Percentiles rank a stretch among this genome's conserved stretches.
Evolutionary conservation across 1,140 invertebrate species (phyloP).

Genomic region (Dendrolimus kikuchii): DNA sequence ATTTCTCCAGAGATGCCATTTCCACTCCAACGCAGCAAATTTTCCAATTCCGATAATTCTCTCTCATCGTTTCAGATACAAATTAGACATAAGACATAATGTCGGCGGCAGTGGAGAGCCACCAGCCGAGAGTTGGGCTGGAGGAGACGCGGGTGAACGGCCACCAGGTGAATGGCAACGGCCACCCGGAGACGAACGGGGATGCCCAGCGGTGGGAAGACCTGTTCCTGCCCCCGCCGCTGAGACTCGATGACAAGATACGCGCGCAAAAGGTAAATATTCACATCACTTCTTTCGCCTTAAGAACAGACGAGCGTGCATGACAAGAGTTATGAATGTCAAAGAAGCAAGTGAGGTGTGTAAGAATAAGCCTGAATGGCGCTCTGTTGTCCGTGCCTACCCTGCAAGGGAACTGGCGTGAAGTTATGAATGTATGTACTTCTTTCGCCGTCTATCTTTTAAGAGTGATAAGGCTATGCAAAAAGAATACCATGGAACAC

Average conservation of each 20-base stretch:
- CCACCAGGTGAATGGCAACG: conserved; percentile 5
- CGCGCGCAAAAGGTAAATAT: conserved; percentile 40
- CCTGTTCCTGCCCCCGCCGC: conserved; percentile 41
- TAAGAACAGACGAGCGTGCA: too few relatives aligned
- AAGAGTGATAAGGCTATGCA: too few relatives aligned
- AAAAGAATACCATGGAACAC: too few relatives aligned
- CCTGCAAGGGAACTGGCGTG: too few relatives aligned
- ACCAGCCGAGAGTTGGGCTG: conserved; percentile 4
- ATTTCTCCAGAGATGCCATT: too few relatives aligned
- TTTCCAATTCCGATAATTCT: not conserved
- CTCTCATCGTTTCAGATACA: conserved; percentile 7
- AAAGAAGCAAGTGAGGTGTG: too few relatives aligned
- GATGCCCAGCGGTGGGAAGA: conserved; percentile 28
- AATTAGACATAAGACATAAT: conserved; percentile 13
- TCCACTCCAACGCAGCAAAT: not conserved
- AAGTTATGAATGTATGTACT: too few relatives aligned
- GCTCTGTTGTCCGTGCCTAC: too few relatives aligned
- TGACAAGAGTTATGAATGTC: too few relatives aligned
- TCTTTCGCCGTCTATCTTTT: not conserved
- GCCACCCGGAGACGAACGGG: conserved; percentile 6
- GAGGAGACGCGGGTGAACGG: conserved; percentile 16
- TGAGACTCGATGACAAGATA: conserved; percentile 37
- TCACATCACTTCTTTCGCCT: not conserved
- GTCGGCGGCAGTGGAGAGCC: conserved; percentile 32
- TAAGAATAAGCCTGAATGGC: too few relatives aligned